Evolutionary conservation across 2,888 invertebrate species (phyloP), one percentile per base, ranked within the genome.

Genomic region (Kuschelorhynchus macadamiae): DNA sequence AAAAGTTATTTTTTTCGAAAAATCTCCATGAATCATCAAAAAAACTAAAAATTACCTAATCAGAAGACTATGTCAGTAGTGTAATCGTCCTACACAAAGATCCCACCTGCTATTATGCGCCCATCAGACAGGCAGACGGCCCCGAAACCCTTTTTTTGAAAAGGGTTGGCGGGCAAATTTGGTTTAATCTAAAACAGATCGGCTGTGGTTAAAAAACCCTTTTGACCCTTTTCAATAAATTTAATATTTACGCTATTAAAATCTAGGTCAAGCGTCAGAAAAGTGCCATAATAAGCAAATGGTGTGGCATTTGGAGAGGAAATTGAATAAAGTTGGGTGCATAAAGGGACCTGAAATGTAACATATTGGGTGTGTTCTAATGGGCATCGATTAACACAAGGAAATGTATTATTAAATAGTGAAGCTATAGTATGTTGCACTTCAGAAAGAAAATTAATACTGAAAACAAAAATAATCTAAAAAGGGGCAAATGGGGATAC

Each of bases 141-240:
- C 33, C 52, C 67, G 71, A 71, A 71, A 73, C 69, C 72, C 72
- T 64, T 72, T 72, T 62, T 61, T 32, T 36, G 49, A 67, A 63
- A 73, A 73, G 71, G 74, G 74, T 70, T 72, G 73, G 71, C 67
- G 66, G 74, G 70, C 73, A 71, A 74, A 74, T 74, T 72, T 67
- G 53, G 64, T 67, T 68, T 56, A 64, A 71, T 71, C 72, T 56
- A 57, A 60, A 64, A 68, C 64, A 68, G 72, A 74, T 71, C 71
- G 55, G 52, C 60, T 18, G 12, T 60, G 53, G 55, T 32, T 36
- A 42, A 44, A 21, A 55, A 63, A 63, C 62, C 62, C 62, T 55
- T 60, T 47, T 57, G 49, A 36, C 56, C 65, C 59, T 44, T 65
- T 47, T 59, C 52, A 14, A 52, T 57, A 59, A 59, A 65, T 59